These are phyloP conservation scores for Macquaria ambigua DNA, from an alignment of 2,113 vertebrate genomes.

Conservation along the genomic window DNA sequence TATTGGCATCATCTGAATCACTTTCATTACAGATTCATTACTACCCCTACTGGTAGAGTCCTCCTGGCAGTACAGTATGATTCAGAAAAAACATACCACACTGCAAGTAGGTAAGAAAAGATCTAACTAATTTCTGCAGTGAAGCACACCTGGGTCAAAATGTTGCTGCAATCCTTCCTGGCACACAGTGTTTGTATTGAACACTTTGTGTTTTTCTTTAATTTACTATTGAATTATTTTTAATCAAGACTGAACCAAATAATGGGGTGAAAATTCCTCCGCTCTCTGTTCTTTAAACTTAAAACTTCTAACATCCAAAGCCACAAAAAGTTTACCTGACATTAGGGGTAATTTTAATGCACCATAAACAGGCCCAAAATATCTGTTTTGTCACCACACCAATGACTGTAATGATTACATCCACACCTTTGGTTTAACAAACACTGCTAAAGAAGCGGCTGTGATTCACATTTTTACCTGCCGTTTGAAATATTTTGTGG, in stretches of 20 bases:
- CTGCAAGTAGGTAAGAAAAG: conserved; percentile 51
- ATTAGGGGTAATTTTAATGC: background rate
- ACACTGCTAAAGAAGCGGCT: conserved; percentile 11
- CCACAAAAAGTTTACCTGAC: background rate
- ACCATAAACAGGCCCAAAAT: background rate
- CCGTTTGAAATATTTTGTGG: background rate
- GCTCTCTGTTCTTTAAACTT: background rate
- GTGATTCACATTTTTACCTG: background rate
- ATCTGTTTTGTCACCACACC: background rate
- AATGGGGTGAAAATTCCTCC: background rate
- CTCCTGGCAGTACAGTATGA: conserved; percentile 40
- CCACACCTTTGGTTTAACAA: conserved; percentile 24
- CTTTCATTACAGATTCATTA: conserved; percentile 68
- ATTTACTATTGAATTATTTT: background rate
- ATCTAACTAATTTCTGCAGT: conserved; percentile 45
- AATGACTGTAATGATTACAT: background rate
- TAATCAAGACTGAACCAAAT: conserved; percentile 2
- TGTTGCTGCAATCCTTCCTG: conserved; percentile 35
- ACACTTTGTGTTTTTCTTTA: background rate
- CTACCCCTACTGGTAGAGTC: conserved; percentile 27
- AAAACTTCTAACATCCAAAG: background rate
- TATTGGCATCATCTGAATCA: conserved; percentile 71
- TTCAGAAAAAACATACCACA: conserved; percentile 52
- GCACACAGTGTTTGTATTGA: background rate
- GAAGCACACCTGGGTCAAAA: conserved; percentile 41